Conservation (phyloP, 2,113 vertebrate species). For the Oryzias celebensis region DNA sequence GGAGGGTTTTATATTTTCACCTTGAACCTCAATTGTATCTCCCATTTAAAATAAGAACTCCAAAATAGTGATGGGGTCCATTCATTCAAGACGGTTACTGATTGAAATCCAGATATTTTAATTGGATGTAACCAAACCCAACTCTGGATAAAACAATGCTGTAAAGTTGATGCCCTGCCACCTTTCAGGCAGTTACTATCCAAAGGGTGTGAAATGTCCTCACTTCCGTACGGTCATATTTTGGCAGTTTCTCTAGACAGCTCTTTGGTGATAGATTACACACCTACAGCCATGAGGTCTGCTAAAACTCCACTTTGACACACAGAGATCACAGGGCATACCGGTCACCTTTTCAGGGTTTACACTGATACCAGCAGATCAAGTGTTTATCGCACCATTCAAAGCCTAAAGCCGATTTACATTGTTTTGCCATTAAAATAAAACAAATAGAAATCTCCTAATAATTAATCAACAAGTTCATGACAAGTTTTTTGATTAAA, state of each 20-base stretch:
- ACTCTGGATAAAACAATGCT: conserved; percentile 30
- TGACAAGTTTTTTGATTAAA: too few species aligned
- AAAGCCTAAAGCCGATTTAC: too few species aligned
- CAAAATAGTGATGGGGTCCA: background rate
- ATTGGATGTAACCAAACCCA: conserved; percentile 8
- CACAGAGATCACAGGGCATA: conserved; percentile 44
- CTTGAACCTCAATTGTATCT: too few species aligned
- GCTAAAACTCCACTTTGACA: conserved; percentile 51
- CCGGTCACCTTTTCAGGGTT: conserved; percentile 48
- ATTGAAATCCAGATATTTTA: background rate
- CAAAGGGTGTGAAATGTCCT: conserved; percentile 53
- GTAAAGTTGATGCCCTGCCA: conserved; percentile 43
- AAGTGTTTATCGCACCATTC: background rate
- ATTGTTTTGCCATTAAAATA: too few species aligned
- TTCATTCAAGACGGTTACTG: background rate
- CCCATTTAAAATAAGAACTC: too few species aligned
- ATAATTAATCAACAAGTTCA: too few species aligned
- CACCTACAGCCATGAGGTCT: conserved; percentile 64
- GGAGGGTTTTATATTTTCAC: too few species aligned
- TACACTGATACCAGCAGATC: conserved; percentile 42
- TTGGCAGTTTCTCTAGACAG: conserved; percentile 51
- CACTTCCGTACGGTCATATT: conserved; percentile 47
- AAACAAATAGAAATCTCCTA: too few species aligned
- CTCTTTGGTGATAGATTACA: conserved; percentile 67
- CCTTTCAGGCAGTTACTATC: conserved; percentile 46